Evolutionary conservation across 2,113 vertebrate species (phyloP), one percentile per base, ranked within the genome.

Genomic region (Amphiprion ocellaris): DNA sequence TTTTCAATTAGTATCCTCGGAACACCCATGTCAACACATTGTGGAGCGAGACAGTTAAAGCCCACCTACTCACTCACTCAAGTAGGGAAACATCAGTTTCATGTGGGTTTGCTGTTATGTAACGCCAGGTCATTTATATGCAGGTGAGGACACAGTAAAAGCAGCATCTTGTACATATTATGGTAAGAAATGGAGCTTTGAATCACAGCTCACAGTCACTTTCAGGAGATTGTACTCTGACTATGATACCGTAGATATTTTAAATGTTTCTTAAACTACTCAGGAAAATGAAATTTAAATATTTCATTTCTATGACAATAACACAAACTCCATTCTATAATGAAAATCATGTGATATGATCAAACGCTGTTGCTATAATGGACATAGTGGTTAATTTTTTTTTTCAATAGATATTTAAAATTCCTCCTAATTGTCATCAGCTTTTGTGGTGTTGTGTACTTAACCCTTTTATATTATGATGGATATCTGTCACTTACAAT

Each of bases 1-100:
- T 37, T 53, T 55, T 55, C 33, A 61, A 28, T 21, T 41, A 59
- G n/a, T 33, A 50, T 60, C 54, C 33, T 37, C 33, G 33, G 8
- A 37, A 37, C 7, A 10, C 33, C 7, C 33, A 37, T 58, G 55
- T 63, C 55, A 62, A 61, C 61, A 62, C 58, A 52, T 64, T 65
- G 53, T 55, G 54, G 28, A 59, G 23, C 50, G 59, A 72, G 39
- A 46, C 56, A 77, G 10, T 63, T 39, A 74, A 79, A 39, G 7
- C 39, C 33, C 30, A 62, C 54, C 65, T 54, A 58, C 1, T 61
- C 54, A 23, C 54, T 52, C 17, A 60, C 17, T 52, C 9, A 9
- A 21, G 17, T 16, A 47, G 11, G 12, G 9, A 52, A 21, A 52
- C 49, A 52, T 21, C 49, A n/a, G 49, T 5, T n/a, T 52, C 41